phyloP scores from a whole-genome alignment of 2,888 invertebrate species.

The Chymomyza fuscimana region DNA sequence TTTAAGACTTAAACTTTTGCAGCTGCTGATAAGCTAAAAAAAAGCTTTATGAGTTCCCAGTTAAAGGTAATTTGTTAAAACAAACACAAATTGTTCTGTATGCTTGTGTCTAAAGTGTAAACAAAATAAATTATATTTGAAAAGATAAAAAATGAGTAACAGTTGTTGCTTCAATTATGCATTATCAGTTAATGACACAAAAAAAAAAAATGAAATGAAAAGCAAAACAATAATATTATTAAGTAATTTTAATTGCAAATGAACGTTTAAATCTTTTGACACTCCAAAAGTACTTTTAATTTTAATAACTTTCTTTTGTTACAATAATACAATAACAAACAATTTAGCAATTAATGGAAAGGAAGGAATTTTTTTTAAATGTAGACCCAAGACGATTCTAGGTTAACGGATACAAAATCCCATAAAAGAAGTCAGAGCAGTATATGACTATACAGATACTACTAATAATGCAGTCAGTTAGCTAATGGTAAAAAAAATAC shows the following conservation, averaged over 20 bases:
- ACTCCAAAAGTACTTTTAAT: background rate
- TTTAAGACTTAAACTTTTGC: background rate
- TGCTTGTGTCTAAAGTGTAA: slow-evolving; percentile 17
- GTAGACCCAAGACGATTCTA: too few species aligned
- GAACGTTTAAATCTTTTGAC: background rate
- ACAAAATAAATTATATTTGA: slow-evolving; percentile 7
- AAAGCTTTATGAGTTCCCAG: background rate
- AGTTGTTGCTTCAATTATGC: background rate
- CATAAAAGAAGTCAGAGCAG: too few species aligned
- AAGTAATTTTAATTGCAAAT: background rate
- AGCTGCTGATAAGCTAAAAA: background rate
- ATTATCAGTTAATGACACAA: background rate
- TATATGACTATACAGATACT: too few species aligned
- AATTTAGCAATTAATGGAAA: background rate
- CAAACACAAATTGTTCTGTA: background rate
- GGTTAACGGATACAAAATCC: too few species aligned
- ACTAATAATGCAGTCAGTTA: too few species aligned
- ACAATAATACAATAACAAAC: too few species aligned
- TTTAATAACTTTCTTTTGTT: too few species aligned
- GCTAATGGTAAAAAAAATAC: too few species aligned
- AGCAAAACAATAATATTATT: background rate
- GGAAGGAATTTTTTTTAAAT: too few species aligned
- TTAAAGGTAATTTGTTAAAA: background rate
- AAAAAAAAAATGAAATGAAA: background rate
- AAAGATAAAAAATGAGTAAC: background rate